Evolutionary conservation across 2,888 invertebrate species (phyloP).

Genomic region (Cremastinae sp.): DNA sequence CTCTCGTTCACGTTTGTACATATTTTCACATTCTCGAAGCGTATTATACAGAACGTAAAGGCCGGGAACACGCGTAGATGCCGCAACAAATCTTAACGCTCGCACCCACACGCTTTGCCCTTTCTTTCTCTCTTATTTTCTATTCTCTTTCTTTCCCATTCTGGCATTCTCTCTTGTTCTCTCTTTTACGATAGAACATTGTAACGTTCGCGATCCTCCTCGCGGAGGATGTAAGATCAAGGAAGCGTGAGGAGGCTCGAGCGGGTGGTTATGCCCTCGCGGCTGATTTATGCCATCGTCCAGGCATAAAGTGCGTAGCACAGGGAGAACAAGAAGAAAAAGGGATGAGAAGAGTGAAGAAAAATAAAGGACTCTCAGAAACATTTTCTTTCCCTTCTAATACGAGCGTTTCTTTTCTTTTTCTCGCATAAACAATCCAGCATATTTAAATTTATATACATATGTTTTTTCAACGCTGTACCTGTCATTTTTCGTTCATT

Average conservation of each 20-base stretch:
- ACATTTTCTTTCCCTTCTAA: slow-evolving; percentile 32
- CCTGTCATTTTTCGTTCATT: neutral
- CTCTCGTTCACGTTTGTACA: slow-evolving; percentile 35
- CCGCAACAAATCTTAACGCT: slow-evolving; percentile 56
- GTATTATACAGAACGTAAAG: slow-evolving; percentile 50
- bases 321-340: slow-evolving; percentile 62
- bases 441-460: neutral
- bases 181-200: slow-evolving; percentile 42
- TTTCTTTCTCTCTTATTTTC: slow-evolving; percentile 6
- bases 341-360: slow-evolving; percentile 19
- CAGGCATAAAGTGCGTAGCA: slow-evolving; percentile 74
- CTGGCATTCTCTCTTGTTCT: slow-evolving; percentile 1
- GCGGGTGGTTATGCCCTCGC: slow-evolving; percentile 68
- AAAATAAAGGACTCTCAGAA: slow-evolving; percentile 24
- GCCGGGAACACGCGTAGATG: slow-evolving; percentile 56
- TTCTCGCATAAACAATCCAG: neutral
- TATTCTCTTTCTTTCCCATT: slow-evolving; percentile 13
- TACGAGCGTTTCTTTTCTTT: neutral
- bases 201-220: slow-evolving; percentile 46
- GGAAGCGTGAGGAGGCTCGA: slow-evolving; percentile 64
- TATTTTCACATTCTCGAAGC: slow-evolving; percentile 47
- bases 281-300: slow-evolving; percentile 72
- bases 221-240: slow-evolving; percentile 63
- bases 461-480: neutral
- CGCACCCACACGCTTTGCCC: slow-evolving; percentile 49